Conservation (phyloP, 30 jellyfish, hydroid and myxozoan species). For the Aurelia sp. region DNA sequence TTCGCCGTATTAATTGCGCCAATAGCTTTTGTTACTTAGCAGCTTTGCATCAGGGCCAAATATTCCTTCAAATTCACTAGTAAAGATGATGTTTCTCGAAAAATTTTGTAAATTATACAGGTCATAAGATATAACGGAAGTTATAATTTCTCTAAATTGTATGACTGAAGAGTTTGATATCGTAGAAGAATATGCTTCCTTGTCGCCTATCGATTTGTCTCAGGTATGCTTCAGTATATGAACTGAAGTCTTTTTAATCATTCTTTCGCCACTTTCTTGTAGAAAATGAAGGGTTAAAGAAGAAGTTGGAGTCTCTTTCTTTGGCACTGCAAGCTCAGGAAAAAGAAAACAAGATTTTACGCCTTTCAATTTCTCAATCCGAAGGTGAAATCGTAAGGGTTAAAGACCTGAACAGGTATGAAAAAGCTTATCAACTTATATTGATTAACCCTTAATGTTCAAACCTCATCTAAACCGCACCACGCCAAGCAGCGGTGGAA, state of each 20-base stretch:
- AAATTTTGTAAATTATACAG: too few relatives aligned
- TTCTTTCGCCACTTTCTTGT: neutral
- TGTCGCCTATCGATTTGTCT: neutral
- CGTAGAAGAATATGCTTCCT: too few relatives aligned
- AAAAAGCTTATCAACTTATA: neutral
- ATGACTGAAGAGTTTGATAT: too few relatives aligned
- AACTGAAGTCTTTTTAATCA: neutral
- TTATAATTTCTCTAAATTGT: too few relatives aligned
- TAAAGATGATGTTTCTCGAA: too few relatives aligned
- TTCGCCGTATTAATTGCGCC: neutral
- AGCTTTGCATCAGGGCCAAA: neutral
- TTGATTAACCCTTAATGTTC: too few relatives aligned
- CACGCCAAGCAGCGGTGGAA: too few relatives aligned
- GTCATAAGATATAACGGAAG: too few relatives aligned
- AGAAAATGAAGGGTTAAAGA: constrained; percentile 33
- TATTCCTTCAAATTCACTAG: too few relatives aligned
- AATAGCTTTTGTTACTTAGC: neutral
- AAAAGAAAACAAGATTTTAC: constrained; percentile 56
- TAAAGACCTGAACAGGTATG: constrained; percentile 73
- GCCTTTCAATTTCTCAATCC: constrained; percentile 73
- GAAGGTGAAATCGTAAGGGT: constrained; percentile 83
- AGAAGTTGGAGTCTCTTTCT: constrained; percentile 52
- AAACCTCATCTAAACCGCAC: too few relatives aligned
- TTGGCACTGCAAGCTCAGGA: constrained; percentile 67
- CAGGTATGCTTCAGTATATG: neutral